Evolutionary conservation across 2,797 vertebrate genomes (phyloP), one percentile per base, ranked within the genome.

Genomic region (Acanthurus leucopareius): DNA sequence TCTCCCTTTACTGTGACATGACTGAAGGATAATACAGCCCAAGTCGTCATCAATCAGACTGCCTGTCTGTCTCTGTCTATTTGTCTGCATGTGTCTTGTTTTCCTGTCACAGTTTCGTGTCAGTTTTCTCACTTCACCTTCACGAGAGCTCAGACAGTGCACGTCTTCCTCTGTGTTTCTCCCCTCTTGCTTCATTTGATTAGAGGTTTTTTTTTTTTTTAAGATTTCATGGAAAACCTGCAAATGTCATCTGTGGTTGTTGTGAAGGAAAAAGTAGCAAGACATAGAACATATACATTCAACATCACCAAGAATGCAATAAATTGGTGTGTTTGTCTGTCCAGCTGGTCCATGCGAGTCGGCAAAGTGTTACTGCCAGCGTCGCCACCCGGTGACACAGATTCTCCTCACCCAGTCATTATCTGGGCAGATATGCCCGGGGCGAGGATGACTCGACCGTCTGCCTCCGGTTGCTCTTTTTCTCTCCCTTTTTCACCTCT

Each of bases 351-450:
- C n/a, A 35, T 60, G 40, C 61, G 35, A 61, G 47, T 72, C 77
- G 72, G 59, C 75, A 42, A 9, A 7, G 62, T 42, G 51, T 52
- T 60, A 10, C 73, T 54, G 81, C 68, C 79, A 60, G 61, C 63
- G 14, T 19, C 8, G 3, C 42, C 73, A 73, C 64, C 67, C 62
- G 13, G 56, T 73, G 69, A 81, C 77, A 81, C 79, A 82, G 45
- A 75, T 66, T 80, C 67, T 79, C 68, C 54, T 83, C 73, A 75
- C 57, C 66, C 72, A 69, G 73, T 88, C 74, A 81, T 88, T 82
- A 88, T 76, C 61, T 73, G 60, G 78, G 63, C 65, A 70, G 77
- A 86, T 56, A 42, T 48, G 66, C 60, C 66, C 7, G 3, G 35
- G 63, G 70, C 19, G 22, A 70, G 45, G 47, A 77, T 69, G 73